Conservation (phyloP, 1,140 invertebrate genomes). For the Trissolcus basalis region DNA sequence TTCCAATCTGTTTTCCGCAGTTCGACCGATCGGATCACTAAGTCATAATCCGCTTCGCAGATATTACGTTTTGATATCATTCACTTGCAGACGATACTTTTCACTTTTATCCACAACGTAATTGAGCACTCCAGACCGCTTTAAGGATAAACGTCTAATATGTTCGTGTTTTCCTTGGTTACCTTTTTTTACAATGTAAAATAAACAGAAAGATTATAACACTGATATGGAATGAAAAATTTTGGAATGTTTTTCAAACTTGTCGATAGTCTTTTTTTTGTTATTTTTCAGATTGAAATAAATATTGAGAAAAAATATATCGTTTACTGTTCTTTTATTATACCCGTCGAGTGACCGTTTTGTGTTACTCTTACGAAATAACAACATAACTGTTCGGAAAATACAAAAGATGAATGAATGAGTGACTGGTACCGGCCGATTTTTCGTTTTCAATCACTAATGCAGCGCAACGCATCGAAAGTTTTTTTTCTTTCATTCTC, state of each 20-base stretch:
- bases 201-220: no score
- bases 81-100: conserved; percentile 26
- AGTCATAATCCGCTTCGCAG: conserved; percentile 37
- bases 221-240: neutral
- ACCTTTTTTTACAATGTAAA: no score
- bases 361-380: conserved; percentile 15
- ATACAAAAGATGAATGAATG: conserved; percentile 11
- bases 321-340: no score
- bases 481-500: neutral
- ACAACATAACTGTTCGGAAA: conserved; percentile 13
- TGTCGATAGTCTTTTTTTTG: no score
- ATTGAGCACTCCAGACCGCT: no score
- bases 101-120: conserved; percentile 19
- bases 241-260: no score
- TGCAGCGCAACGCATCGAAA: conserved; percentile 4
- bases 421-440: no score
- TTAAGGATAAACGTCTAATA: no score
- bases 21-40: conserved; percentile 14
- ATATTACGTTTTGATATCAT: conserved; percentile 35
- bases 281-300: no score
- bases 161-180: no score
- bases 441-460: conserved; percentile 29
- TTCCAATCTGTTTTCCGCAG: conserved; percentile 46
- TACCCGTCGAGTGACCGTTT: no score
- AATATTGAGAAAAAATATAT: no score